Conservation (phyloP, 2,888 invertebrate species). For the Coenonympha glycerion region DNA sequence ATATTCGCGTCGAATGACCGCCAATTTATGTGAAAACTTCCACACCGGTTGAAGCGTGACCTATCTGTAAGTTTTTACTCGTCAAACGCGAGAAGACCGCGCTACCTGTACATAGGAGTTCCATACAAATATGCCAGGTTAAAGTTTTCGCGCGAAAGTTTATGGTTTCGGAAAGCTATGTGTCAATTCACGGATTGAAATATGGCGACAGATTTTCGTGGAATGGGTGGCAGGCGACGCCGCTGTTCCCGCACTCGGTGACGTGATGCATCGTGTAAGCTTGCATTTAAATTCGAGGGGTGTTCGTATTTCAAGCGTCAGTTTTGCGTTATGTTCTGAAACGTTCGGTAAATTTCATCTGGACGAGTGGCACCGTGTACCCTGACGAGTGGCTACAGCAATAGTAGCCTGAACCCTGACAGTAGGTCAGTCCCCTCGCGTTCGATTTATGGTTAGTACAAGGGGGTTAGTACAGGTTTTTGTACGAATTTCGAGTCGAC, state of each 20-base stretch:
- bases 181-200: constrained; percentile 73
- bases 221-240: constrained; percentile 71
- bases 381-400: constrained; percentile 38
- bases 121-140: constrained; percentile 72
- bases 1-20: constrained; percentile 76
- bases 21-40: constrained; percentile 76
- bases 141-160: constrained; percentile 67
- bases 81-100: constrained; percentile 67
- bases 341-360: constrained; percentile 36
- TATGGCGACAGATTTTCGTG: constrained; percentile 57
- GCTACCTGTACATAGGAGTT: constrained; percentile 60
- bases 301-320: constrained; percentile 41
- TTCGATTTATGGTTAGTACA: too few relatives aligned
- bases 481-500: too few relatives aligned
- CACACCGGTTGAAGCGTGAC: constrained; percentile 68
- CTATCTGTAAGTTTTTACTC: constrained; percentile 74
- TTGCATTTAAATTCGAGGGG: constrained; percentile 42
- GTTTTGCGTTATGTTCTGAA: constrained; percentile 32
- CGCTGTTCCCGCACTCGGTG: constrained; percentile 75
- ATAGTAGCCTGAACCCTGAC: constrained; percentile 25
- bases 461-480: too few relatives aligned
- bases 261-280: constrained; percentile 49
- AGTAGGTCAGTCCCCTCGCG: constrained; percentile 33
- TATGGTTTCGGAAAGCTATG: constrained; percentile 59
- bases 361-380: constrained; percentile 36